These are phyloP conservation scores for Drosophila repletoides DNA, from an alignment of 1,140 invertebrate genomes.

Conservation along the genomic window DNA sequence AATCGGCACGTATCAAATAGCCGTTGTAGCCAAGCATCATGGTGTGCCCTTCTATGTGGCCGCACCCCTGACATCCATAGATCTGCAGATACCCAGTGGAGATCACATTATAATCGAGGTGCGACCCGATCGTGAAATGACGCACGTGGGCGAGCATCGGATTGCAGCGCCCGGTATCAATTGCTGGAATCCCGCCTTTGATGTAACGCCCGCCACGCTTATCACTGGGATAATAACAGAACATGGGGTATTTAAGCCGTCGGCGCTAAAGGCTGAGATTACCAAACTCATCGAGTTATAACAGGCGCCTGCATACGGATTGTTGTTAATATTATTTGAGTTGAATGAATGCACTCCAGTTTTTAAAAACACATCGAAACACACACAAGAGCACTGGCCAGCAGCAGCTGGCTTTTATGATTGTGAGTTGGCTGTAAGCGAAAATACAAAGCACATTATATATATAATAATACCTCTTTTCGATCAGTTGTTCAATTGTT, in stretches of 20 bases:
- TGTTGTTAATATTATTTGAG: slow-evolving; percentile 33
- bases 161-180: slow-evolving; percentile 94
- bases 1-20: slow-evolving; percentile 99
- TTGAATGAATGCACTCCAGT: slow-evolving; percentile 42
- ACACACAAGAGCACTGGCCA: not conserved
- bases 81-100: slow-evolving; percentile 90
- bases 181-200: slow-evolving; percentile 99
- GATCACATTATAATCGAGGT: slow-evolving; percentile 97
- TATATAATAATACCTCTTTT: slow-evolving; percentile 55
- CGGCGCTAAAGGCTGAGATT: slow-evolving; percentile 64
- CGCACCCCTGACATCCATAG: slow-evolving; percentile 96
- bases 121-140: slow-evolving; percentile 94
- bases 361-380: slow-evolving; percentile 14
- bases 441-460: slow-evolving; percentile 71
- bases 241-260: slow-evolving; percentile 91
- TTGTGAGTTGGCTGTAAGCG: slow-evolving; percentile 53
- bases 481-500: slow-evolving; percentile 52
- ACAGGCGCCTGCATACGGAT: slow-evolving; percentile 37
- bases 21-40: slow-evolving; percentile 95
- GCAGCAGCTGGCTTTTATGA: slow-evolving; percentile 55
- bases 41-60: slow-evolving; percentile 97
- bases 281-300: slow-evolving; percentile 63
- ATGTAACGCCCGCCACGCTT: slow-evolving; percentile 96
- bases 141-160: slow-evolving; percentile 90
- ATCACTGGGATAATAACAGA: slow-evolving; percentile 99